Percentiles rank a stretch among this genome's conserved stretches.
Conservation (phyloP, 2,888 invertebrate genomes). For the Lasioglossum leucozonium region DNA sequence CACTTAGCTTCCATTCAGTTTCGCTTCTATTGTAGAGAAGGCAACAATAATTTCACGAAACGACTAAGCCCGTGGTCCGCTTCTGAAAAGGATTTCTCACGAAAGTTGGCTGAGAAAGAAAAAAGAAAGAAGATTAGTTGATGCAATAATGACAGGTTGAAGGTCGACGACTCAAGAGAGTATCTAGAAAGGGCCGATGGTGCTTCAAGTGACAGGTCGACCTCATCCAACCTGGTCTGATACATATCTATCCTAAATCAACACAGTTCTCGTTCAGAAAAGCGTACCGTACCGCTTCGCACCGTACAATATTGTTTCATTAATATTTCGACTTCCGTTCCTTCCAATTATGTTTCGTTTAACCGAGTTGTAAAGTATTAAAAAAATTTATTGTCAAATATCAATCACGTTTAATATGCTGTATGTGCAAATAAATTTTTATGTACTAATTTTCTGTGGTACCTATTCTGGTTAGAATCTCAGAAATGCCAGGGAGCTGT, state of each 20-base stretch:
- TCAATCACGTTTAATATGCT: too few species aligned
- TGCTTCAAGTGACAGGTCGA: conserved; percentile 82
- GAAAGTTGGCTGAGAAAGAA: conserved; percentile 18
- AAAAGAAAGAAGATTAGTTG: conserved; percentile 59
- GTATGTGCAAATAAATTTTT: too few species aligned
- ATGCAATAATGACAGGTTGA: conserved; percentile 82
- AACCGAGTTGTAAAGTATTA: not conserved
- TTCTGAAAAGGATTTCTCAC: conserved; percentile 46
- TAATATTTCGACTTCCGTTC: conserved; percentile 75
- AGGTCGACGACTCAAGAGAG: conserved; percentile 72
- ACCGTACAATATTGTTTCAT: conserved; percentile 67
- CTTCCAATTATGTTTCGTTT: conserved; percentile 38
- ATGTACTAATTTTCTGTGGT: too few species aligned
- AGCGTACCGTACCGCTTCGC: conserved; percentile 34
- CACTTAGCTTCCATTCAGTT: not conserved
- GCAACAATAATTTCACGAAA: conserved; percentile 13
- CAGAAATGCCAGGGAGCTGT: too few species aligned
- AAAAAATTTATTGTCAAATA: not conserved
- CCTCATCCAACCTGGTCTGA: conserved; percentile 79
- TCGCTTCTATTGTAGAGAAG: not conserved
- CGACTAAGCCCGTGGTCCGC: not conserved
- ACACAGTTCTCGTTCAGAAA: conserved; percentile 75
- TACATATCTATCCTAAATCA: conserved; percentile 84
- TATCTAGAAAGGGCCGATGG: conserved; percentile 81
- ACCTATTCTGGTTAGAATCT: too few species aligned